phyloP scores from a whole-genome alignment of 2,113 vertebrate species.

The Periophthalmodon schlosseri region DNA sequence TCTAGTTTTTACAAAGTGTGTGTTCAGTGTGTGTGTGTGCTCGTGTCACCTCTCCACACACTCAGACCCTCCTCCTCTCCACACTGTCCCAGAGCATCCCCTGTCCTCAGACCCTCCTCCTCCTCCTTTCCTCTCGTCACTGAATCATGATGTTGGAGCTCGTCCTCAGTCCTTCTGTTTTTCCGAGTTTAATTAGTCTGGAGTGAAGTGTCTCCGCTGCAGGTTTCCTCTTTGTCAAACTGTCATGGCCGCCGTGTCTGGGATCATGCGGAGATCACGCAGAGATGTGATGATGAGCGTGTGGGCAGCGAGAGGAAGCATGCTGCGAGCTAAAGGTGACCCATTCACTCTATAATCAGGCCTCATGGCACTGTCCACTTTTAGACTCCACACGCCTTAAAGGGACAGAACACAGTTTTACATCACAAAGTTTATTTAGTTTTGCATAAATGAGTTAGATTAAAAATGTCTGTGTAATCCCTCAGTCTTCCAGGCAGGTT shows the following conservation, averaged over 20 bases:
- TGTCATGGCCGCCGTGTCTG: background rate
- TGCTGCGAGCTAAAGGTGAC: conserved; percentile 4
- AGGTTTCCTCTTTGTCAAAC: conserved; percentile 32
- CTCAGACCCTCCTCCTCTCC: no score
- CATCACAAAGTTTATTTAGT: no score
- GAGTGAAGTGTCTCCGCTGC: background rate
- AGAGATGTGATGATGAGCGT: conserved; percentile 15
- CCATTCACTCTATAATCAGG: background rate
- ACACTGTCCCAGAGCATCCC: no score
- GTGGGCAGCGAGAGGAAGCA: background rate
- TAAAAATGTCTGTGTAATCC: no score
- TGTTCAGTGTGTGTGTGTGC: no score
- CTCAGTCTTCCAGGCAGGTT: no score
- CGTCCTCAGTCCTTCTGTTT: background rate
- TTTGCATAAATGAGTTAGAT: no score
- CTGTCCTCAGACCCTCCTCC: no score
- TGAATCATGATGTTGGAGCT: background rate
- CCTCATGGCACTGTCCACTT: background rate
- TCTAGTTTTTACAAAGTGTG: no score
- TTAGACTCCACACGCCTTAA: background rate
- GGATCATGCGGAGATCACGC: conserved; percentile 7
- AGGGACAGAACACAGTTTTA: background rate
- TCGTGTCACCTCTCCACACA: no score
- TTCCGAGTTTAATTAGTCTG: conserved; percentile 7
- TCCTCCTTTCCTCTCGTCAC: background rate